Evolutionary conservation across 2,113 vertebrate genomes (phyloP), one percentile per base, ranked within the genome.

Genomic region (Strix aluco): DNA sequence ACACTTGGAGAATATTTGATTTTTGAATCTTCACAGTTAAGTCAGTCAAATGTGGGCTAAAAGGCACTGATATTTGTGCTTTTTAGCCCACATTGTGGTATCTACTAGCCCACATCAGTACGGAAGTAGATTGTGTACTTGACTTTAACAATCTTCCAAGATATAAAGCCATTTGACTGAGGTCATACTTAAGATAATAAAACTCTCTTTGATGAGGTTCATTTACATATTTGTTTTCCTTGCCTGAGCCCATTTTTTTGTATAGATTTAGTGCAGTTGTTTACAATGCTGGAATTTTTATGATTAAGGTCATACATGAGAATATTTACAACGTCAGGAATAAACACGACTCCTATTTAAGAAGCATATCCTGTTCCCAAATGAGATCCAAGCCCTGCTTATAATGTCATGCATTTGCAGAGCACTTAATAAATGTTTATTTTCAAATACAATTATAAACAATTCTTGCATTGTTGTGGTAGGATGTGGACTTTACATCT

Each of bases 221-320:
- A 97, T 97, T 97, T 97, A 94, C 97, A 97, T 97, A 97, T 97
- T 97, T 97, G 97, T 97, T 97, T 97, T 97, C 96, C 92, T 96
- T 96, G 79, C 91, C 84, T 74, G 88, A 92, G 81, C 61, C 88
- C 47, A 67, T 92, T 97, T 97, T 95, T 96, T 86, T 62, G 66
- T 96, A 69, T 93, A 94, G 73, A 94, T 96, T 92, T 91, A 97
- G 95, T 92, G 75, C 67, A 86, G 75, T 96, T 96, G 92, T 95
- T 97, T 96, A 95, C 78, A 95, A 62, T 95, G 92, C 88, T 92
- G 96, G 83, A 95, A 97, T 96, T 97, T 97, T 97, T 96, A 96
- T 97, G 82, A 96, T 97, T 92, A 88, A 97, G 97, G 91, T 96
- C 94, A 95, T 74, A 79, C 94, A 95, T 70, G 82, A 97, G 86